Evolutionary conservation across 2,797 vertebrate species (phyloP), one percentile per base, ranked within the genome.

Genomic region (Mormyrops attenuatus): DNA sequence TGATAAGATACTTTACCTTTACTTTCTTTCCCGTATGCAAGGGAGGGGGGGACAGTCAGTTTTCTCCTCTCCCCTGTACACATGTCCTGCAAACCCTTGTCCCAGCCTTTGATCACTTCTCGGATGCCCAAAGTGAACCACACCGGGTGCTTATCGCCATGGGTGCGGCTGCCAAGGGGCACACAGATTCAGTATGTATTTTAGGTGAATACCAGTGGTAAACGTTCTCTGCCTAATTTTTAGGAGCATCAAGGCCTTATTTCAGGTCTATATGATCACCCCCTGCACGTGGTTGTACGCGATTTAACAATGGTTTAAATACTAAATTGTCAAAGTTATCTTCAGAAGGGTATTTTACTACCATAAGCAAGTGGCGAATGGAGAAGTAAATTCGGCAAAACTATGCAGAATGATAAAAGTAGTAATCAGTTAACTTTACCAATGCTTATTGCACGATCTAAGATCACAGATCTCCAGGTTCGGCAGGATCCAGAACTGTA

Each of bases 11-110:
- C 73, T 41, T 50, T 96, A 99, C 98, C 98, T 98, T 98, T 97
- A 90, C 98, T 98, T 93, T 99, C 98, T 95, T 98, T 99, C 91
- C 98, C 98, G 89, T 99, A 99, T 41, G 94, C 98, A 92, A 99
- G 95, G 55, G 96, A 93, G 85, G 98, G 94, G 90, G 98, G 98
- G 89, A 99, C 85, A 22, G 93, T 97, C 63, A 99, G 94, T 91
- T 98, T 98, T 90, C 98, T 95, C 91, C 96, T 97, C 91, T 99
- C 98, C 91, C 98, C 98, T 9, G 95, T 91, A 93, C 98, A 99
- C 98, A 99, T 99, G 89, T 96, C 93, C 93, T 96, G 95, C 91
- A 99, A 94, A 89, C 98, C 98, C 92, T 95, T 98, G 93, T 99
- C 98, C 98, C 98, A 99, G 90, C 98, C 98, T 92, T 95, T 96